Evolutionary conservation across 2,797 vertebrate species (phyloP).

Genomic region (Oreortyx pictus): DNA sequence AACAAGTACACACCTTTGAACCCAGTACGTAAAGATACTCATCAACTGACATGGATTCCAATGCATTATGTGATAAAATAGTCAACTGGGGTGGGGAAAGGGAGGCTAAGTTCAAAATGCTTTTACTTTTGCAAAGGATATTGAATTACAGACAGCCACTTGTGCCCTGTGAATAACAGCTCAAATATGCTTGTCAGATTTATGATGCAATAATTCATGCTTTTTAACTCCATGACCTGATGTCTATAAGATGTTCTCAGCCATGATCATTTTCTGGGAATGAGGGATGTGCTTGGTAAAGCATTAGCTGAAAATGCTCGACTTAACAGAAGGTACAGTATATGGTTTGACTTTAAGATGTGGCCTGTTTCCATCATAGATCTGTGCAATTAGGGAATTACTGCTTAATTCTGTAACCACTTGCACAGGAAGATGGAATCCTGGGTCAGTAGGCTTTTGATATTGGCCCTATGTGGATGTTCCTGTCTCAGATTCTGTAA

Average conservation of each 20-base stretch:
- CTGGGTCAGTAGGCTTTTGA: neutral
- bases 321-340: neutral
- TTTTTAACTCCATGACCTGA: neutral
- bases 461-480: neutral
- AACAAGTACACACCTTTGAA: conserved; percentile 62
- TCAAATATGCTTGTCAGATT: neutral
- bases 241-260: neutral
- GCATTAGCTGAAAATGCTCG: neutral
- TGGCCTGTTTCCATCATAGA: neutral
- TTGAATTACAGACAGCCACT: conserved; percentile 49
- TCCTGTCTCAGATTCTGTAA: neutral
- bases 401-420: neutral
- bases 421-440: neutral
- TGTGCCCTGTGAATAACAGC: conserved; percentile 20
- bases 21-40: conserved; percentile 32
- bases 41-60: conserved; percentile 62
- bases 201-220: neutral
- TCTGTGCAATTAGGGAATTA: neutral
- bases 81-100: conserved; percentile 49
- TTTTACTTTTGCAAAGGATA: conserved; percentile 37
- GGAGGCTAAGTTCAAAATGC: conserved; percentile 54
- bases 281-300: neutral
- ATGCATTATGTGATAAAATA: conserved; percentile 3
- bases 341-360: conserved; percentile 5
- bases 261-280: neutral